Evolutionary conservation across 2,797 vertebrate genomes (phyloP).

Genomic region (Strix occidentalis): DNA sequence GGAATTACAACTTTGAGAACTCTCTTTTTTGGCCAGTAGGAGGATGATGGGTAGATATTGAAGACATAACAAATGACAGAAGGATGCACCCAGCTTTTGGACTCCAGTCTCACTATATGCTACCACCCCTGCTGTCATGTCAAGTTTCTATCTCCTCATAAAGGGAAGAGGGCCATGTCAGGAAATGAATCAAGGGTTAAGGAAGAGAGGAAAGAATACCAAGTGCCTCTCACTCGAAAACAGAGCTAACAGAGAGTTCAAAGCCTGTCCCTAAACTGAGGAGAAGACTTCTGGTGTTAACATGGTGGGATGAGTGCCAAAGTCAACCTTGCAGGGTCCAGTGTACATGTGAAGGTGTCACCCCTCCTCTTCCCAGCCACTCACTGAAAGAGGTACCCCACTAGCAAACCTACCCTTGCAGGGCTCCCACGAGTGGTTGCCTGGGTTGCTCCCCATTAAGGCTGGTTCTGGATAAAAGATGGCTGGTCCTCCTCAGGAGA

Average conservation of each 20-base stretch:
- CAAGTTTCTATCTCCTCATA: background rate
- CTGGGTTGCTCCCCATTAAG: background rate
- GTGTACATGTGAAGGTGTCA: background rate
- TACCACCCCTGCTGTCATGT: background rate
- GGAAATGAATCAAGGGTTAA: background rate
- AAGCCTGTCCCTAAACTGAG: background rate
- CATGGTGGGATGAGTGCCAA: accelerated
- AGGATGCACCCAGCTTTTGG: background rate
- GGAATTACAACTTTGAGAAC: background rate
- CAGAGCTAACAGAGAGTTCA: background rate
- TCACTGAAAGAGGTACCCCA: background rate
- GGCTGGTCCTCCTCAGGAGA: background rate
- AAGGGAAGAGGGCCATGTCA: background rate
- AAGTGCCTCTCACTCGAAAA: background rate
- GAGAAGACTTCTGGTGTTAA: background rate
- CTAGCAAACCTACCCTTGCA: background rate
- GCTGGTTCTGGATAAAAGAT: background rate
- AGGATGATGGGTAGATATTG: background rate
- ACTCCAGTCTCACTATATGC: background rate
- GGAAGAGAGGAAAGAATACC: background rate
- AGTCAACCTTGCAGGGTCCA: background rate
- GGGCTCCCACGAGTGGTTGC: background rate
- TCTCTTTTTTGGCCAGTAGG: background rate
- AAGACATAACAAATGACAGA: background rate
- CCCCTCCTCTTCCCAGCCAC: background rate